Evolutionary conservation across 2,113 vertebrate species (phyloP).

Genomic region (Pseudonaja textilis): DNA sequence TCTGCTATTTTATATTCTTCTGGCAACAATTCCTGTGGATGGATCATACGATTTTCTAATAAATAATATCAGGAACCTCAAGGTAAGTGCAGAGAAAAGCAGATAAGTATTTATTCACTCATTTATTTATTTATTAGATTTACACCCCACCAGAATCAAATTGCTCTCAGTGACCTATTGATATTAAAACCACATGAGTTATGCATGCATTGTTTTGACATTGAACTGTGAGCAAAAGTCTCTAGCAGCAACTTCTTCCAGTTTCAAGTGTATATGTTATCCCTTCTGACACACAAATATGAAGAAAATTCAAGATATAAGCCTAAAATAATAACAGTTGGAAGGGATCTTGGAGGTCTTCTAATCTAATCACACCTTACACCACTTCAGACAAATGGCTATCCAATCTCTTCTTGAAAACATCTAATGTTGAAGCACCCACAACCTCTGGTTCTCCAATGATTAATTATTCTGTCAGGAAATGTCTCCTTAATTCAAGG

Average conservation of each 20-base stretch:
- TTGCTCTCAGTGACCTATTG: not conserved
- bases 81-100: not conserved
- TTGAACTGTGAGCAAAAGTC: not conserved
- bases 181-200: not conserved
- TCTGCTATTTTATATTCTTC: not conserved
- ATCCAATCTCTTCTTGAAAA: not conserved
- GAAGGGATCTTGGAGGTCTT: not conserved
- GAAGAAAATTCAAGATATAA: not conserved
- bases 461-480: not conserved
- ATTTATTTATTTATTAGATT: not conserved
- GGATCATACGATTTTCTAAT: slow-evolving; percentile 9
- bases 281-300: not conserved
- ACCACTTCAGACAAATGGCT: not conserved
- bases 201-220: not conserved
- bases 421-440: not conserved
- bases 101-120: not conserved
- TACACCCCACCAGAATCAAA: not conserved
- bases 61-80: slow-evolving; percentile 8
- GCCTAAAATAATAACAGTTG: not conserved
- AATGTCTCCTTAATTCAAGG: not conserved
- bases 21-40: not conserved
- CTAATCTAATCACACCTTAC: not conserved
- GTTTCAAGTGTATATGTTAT: not conserved
- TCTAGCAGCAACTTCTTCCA: not conserved
- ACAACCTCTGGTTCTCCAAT: not conserved